Evolutionary conservation across 1,140 invertebrate species (phyloP).

Genomic region (Drosophila parvula): DNA sequence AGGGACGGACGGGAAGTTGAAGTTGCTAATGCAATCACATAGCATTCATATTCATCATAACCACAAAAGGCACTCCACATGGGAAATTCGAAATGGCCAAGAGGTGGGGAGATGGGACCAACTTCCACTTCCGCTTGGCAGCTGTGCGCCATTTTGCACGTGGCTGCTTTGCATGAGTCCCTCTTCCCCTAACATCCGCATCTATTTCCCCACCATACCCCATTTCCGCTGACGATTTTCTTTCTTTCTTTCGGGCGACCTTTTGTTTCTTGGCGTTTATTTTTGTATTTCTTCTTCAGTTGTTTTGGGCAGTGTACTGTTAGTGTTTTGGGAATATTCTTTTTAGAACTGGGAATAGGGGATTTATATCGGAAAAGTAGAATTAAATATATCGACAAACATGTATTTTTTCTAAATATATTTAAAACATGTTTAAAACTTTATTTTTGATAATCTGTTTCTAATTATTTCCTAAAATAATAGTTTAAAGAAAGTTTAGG

Average conservation of each 20-base stretch:
- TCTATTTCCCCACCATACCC: slow-evolving; percentile 12
- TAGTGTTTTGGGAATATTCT: not conserved
- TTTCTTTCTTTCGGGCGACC: slow-evolving; percentile 14
- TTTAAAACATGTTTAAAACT: no score
- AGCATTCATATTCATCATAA: slow-evolving; percentile 82
- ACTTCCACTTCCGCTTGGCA: slow-evolving; percentile 48
- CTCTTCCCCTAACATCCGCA: not conserved
- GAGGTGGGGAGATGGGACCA: not conserved
- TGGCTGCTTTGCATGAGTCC: slow-evolving; percentile 47
- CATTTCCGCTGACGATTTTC: slow-evolving; percentile 23
- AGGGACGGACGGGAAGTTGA: slow-evolving; percentile 41
- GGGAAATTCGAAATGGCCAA: slow-evolving; percentile 31
- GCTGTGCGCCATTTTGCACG: slow-evolving; percentile 56
- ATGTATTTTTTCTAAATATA: no score
- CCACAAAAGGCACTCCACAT: slow-evolving; percentile 75
- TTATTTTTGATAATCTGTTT: no score
- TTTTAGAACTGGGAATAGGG: no score
- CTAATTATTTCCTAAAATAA: no score
- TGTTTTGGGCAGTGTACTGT: slow-evolving; percentile 15
- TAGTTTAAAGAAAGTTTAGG: no score
- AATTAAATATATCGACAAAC: no score
- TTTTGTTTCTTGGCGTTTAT: slow-evolving; percentile 14
- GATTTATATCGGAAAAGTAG: no score
- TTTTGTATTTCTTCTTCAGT: slow-evolving; percentile 22
- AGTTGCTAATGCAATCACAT: slow-evolving; percentile 82